A percentile compares a stretch with the other conserved stretches of the same genome.
Conservation (phyloP, 2,888 invertebrate genomes). For the Electrophaes corylata region DNA sequence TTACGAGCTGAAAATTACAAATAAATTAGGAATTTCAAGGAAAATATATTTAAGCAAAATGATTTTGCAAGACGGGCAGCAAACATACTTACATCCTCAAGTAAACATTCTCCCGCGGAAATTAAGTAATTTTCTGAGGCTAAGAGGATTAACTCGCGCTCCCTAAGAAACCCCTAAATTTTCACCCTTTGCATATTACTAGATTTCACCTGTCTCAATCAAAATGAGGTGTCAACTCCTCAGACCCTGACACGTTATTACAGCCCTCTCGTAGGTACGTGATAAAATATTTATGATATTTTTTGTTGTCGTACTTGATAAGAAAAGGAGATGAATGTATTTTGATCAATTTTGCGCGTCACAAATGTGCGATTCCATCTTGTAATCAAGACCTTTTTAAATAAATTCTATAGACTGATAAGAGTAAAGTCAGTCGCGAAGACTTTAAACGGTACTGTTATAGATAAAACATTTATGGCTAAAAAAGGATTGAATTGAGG, state of each 20-base stretch:
- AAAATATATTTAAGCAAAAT: not conserved
- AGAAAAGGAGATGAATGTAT: not conserved
- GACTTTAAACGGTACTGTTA: too few species aligned
- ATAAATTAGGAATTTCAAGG: too few species aligned
- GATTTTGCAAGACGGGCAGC: not conserved
- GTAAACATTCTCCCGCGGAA: slow-evolving; percentile 40
- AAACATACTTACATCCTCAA: slow-evolving; percentile 15
- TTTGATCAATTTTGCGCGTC: not conserved
- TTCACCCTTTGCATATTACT: slow-evolving; percentile 29
- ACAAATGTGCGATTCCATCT: too few species aligned
- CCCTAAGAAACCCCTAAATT: slow-evolving; percentile 27
- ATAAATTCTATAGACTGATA: too few species aligned
- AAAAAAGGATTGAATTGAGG: too few species aligned
- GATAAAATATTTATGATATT: slow-evolving; percentile 36
- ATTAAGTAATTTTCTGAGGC: slow-evolving; percentile 39
- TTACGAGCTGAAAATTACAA: too few species aligned
- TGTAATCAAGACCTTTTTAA: too few species aligned
- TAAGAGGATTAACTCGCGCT: slow-evolving; percentile 37
- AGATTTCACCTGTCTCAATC: slow-evolving; percentile 16
- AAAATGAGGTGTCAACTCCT: slow-evolving; percentile 33
- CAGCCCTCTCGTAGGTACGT: slow-evolving; percentile 24
- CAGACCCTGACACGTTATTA: slow-evolving; percentile 34
- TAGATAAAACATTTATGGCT: too few species aligned
- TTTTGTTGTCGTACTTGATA: slow-evolving; percentile 20
- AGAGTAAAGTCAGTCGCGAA: too few species aligned